Evolutionary conservation across 1,140 invertebrate genomes (phyloP).

Genomic region (Drepana arcuata): DNA sequence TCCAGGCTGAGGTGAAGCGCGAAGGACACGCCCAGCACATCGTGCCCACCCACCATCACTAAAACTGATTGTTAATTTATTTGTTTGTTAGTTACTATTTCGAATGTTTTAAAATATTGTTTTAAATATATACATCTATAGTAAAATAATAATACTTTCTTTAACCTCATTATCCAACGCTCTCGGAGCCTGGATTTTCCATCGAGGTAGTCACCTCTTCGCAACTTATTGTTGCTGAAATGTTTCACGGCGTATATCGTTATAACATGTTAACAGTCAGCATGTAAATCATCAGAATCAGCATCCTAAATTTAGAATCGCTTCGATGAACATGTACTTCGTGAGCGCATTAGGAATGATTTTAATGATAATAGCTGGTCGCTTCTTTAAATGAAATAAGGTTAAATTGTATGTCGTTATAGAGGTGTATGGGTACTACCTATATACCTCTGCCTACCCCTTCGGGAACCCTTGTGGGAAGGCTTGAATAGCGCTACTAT

Average conservation of each 20-base stretch:
- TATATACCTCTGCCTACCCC: no score
- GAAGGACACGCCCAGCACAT: no score
- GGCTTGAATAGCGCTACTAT: not conserved
- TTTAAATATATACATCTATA: constrained; percentile 6
- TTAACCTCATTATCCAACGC: constrained; percentile 3
- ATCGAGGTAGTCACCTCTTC: not conserved
- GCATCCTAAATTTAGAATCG: constrained; percentile 2
- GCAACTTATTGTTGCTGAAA: constrained; percentile 4
- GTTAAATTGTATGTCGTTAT: constrained; percentile 4
- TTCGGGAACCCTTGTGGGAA: no score
- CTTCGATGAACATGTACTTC: not conserved
- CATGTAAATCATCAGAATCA: constrained; percentile 5
- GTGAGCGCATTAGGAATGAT: constrained; percentile 2
- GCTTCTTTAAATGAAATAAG: constrained; percentile 9
- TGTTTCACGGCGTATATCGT: constrained; percentile 6
- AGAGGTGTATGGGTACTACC: no score
- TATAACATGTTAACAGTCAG: constrained; percentile 4
- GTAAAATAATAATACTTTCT: constrained; percentile 4
- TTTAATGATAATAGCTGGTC: constrained; percentile 2
- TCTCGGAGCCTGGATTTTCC: not conserved
- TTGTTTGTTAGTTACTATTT: no score
- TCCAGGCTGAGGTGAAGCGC: no score
- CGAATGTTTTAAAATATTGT: no score
- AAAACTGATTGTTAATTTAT: no score
- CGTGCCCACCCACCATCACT: no score